Evolutionary conservation across 2,113 vertebrate genomes (phyloP).

Genomic region (Brachyhypopomus gauderio): DNA sequence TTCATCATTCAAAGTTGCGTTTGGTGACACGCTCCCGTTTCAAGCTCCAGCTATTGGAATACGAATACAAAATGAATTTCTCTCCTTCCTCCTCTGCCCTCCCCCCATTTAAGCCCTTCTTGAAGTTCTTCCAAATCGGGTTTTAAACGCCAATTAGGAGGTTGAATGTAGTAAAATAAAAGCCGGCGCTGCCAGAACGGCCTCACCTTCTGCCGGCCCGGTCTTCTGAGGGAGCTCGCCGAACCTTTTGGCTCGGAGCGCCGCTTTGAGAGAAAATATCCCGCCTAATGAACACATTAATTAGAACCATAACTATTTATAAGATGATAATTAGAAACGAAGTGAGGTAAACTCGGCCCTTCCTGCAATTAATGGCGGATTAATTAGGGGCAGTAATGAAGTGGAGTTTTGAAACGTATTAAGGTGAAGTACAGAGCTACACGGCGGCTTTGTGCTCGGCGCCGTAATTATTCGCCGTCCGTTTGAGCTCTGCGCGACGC

Average conservation of each 20-base stretch:
- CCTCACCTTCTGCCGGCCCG: conserved; percentile 99
- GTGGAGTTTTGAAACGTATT: conserved; percentile 99
- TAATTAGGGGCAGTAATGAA: conserved; percentile 99
- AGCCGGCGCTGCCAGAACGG: conserved; percentile 97
- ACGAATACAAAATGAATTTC: conserved; percentile 60
- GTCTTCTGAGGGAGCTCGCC: conserved; percentile 90
- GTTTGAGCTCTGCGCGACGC: conserved; percentile 86
- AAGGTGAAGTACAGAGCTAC: conserved; percentile 99
- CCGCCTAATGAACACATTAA: conserved; percentile 99
- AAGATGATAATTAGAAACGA: conserved; percentile 99
- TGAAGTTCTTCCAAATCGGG: conserved; percentile 99
- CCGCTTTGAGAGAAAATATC: conserved; percentile 98
- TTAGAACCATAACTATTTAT: conserved; percentile 99
- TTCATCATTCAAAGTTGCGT: conserved; percentile 54
- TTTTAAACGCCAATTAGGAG: conserved; percentile 99
- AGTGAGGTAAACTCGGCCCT: conserved; percentile 99
- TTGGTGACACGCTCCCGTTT: conserved; percentile 18
- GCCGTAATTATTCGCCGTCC: conserved; percentile 96
- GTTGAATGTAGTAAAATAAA: conserved; percentile 99
- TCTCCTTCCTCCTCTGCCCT: conserved; percentile 74
- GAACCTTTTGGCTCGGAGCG: conserved; percentile 98
- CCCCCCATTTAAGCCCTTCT: conserved; percentile 85
- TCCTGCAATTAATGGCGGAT: conserved; percentile 99
- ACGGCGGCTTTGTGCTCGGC: conserved; percentile 96
- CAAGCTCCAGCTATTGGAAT: conserved; percentile 52